Conservation (phyloP, 1,140 invertebrate species). For the Drosophila parvula region DNA sequence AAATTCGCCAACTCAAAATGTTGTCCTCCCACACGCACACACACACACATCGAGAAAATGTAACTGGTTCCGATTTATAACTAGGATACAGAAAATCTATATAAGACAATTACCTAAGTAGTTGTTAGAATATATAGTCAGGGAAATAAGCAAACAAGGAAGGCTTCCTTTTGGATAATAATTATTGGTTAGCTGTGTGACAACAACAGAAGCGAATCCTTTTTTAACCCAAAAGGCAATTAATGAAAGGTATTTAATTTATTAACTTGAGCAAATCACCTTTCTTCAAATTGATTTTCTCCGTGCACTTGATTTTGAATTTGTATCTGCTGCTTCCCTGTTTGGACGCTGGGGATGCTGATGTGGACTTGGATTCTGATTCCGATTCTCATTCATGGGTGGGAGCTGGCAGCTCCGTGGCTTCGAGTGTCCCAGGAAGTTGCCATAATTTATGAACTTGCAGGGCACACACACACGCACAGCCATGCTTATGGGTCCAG, state of each 20-base stretch:
- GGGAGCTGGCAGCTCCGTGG: conserved; percentile 12
- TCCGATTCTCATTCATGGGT: not conserved
- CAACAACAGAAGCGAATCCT: not conserved
- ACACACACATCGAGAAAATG: conserved; percentile 12
- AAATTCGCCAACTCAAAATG: conserved; percentile 1
- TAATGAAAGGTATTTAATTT: not conserved
- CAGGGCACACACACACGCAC: conserved; percentile 18
- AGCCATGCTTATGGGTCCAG: not conserved
- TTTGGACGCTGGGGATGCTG: conserved; percentile 39
- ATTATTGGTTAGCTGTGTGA: too few species aligned
- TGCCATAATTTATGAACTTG: conserved; percentile 65
- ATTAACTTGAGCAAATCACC: not conserved
- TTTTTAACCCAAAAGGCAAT: not conserved
- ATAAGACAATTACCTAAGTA: too few species aligned
- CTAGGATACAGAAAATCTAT: too few species aligned
- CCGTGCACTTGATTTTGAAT: conserved; percentile 1
- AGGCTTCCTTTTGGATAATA: too few species aligned
- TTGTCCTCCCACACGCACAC: not conserved
- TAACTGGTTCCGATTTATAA: too few species aligned
- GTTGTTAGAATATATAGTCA: too few species aligned
- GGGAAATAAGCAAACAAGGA: too few species aligned
- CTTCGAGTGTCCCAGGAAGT: conserved; percentile 54
- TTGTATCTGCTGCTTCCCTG: conserved; percentile 1
- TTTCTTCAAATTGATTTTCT: conserved; percentile 5
- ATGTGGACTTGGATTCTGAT: conserved; percentile 9